Evolutionary conservation across 2,797 vertebrate genomes (phyloP), one percentile per base, ranked within the genome.

Genomic region (Sebastes cheni): DNA sequence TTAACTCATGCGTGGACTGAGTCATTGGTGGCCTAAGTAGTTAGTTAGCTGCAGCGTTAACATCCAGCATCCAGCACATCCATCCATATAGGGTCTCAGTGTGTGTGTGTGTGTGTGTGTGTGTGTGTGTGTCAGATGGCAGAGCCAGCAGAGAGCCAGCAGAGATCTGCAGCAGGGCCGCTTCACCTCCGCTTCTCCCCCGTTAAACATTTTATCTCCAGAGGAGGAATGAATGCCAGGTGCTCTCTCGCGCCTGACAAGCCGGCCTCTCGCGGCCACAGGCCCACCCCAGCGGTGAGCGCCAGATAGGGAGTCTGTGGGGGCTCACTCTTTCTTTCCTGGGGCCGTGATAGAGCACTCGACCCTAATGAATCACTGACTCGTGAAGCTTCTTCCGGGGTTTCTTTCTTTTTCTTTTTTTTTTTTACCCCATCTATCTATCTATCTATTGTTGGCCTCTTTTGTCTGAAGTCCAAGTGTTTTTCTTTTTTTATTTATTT

Each of bases 171-270:
- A 16, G 42, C 42, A 46, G 42, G 42, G 16, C 42, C 42, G 42
- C 42, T 46, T 58, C 69, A n/a, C 8, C 69, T 62, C 56, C n/a
- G 2, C 60, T 54, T 58, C 77, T 69, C 36, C 39, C 32, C n/a
- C 23, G 62, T 69, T 61, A 55, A 75, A 87, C 71, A 64, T 75
- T 81, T 88, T 86, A 91, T 92, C 89, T 92, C 42, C 8, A 16
- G 39, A 80, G 69, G 76, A 85, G 77, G 86, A 92, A 93, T 89
- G 75, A 92, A 91, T 87, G 80, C 88, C 92, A 94, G 92, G 91
- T 93, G 91, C 85, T 79, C 87, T 46, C 81, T 84, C 77, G 82
- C 88, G 86, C 84, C 75, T 91, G 87, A 86, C 76, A 83, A 27
- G 72, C 56, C 73, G 80, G 89, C 59, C 88, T 92, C 80, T 86